Evolutionary conservation across 2,113 vertebrate genomes (phyloP).

Genomic region (Menura novaehollandiae): DNA sequence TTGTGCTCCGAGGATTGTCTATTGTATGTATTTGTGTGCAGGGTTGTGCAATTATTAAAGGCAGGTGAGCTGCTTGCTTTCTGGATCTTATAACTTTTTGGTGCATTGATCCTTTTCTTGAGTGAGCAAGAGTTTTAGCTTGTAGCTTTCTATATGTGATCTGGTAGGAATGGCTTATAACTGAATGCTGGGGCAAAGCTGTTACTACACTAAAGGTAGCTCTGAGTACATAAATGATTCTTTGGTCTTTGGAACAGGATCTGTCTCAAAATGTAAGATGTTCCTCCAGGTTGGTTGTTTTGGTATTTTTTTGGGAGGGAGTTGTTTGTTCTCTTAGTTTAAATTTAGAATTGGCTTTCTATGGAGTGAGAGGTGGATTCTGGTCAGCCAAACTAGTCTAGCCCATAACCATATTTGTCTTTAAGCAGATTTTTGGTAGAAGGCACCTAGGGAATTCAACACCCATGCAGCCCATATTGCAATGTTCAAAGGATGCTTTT

Average conservation of each 20-base stretch:
- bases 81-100: neutral
- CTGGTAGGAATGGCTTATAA: neutral
- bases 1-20: neutral
- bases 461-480: neutral
- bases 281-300: neutral
- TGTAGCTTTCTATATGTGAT: neutral
- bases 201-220: neutral
- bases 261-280: neutral
- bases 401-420: neutral
- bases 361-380: neutral
- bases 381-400: neutral
- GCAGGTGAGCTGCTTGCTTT: neutral
- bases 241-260: neutral
- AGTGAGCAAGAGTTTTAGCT: neutral
- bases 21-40: neutral
- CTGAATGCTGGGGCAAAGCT: neutral
- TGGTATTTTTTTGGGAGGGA: neutral
- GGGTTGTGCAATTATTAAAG: neutral
- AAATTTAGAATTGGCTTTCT: neutral
- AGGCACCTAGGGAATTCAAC: neutral
- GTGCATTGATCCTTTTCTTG: neutral
- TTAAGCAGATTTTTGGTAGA: neutral
- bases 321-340: neutral
- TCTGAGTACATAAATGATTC: neutral
- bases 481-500: neutral